These are phyloP conservation scores for Miltochrista miniata DNA, from an alignment of 2,888 invertebrate species.

Conservation along the genomic window DNA sequence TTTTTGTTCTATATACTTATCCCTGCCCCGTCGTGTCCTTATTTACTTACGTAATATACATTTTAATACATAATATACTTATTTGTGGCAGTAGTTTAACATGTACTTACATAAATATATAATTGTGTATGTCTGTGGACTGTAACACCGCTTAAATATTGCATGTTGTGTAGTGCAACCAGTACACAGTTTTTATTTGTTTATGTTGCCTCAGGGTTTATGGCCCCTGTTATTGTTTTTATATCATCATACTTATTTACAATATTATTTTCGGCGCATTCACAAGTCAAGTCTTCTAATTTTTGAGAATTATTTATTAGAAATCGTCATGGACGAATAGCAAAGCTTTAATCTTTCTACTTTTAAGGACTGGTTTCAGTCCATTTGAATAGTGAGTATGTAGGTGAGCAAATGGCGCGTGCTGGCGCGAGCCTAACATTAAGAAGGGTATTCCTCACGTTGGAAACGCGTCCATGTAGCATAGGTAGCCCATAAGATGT, in stretches of 20 bases:
- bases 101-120: conserved; percentile 64
- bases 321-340: conserved; percentile 37
- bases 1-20: conserved; percentile 74
- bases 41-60: conserved; percentile 70
- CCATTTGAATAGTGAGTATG: conserved; percentile 47
- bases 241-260: conserved; percentile 45
- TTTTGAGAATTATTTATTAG: conserved; percentile 39
- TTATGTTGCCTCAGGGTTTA: conserved; percentile 71
- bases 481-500: conserved; percentile 54
- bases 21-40: conserved; percentile 69
- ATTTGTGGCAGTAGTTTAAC: conserved; percentile 80
- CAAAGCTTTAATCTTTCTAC: conserved; percentile 60
- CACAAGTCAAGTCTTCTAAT: conserved; percentile 58
- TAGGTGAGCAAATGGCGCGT: conserved; percentile 16
- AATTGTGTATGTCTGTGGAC: conserved; percentile 59
- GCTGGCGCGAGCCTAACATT: conserved; percentile 11
- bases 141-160: conserved; percentile 70
- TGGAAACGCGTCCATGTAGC: conserved; percentile 41
- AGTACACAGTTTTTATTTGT: conserved; percentile 76
- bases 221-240: conserved; percentile 64
- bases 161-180: conserved; percentile 75
- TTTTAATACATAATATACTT: conserved; percentile 62
- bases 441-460: conserved; percentile 37
- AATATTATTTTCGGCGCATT: conserved; percentile 63
- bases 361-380: conserved; percentile 54